phyloP scores from a whole-genome alignment of 2,797 vertebrate genomes.

The Lithobates pipiens region DNA sequence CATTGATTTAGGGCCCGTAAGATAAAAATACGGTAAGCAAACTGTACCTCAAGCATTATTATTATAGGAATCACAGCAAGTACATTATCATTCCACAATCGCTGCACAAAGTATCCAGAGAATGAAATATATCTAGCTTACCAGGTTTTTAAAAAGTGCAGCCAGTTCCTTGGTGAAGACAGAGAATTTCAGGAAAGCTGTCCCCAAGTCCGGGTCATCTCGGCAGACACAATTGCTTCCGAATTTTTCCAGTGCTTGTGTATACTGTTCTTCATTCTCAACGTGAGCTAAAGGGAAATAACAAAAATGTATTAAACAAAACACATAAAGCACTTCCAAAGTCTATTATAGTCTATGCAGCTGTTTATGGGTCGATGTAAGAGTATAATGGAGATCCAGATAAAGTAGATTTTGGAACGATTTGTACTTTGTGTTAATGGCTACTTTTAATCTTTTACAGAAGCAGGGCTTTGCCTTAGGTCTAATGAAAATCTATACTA shows the following conservation, averaged over 20 bases:
- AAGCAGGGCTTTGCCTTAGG: too few species aligned
- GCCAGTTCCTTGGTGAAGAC: conserved; percentile 99
- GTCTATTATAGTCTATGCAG: too few species aligned
- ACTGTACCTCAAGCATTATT: too few species aligned
- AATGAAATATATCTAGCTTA: conserved; percentile 70
- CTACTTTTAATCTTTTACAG: too few species aligned
- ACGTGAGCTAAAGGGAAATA: conserved; percentile 85
- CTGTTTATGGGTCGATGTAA: too few species aligned
- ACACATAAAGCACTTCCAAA: not conserved
- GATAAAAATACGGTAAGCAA: too few species aligned
- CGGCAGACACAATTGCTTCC: conserved; percentile 97
- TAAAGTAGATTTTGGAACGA: too few species aligned
- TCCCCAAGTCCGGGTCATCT: conserved; percentile 96
- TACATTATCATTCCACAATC: not conserved
- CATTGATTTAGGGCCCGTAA: too few species aligned
- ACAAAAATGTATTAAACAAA: not conserved
- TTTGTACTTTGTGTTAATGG: too few species aligned
- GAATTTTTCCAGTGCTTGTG: conserved; percentile 97
- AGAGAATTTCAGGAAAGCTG: conserved; percentile 97
- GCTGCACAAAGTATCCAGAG: too few species aligned
- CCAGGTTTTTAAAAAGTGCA: conserved; percentile 98
- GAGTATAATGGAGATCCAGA: too few species aligned
- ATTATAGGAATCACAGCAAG: not conserved
- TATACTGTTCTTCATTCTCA: conserved; percentile 98
- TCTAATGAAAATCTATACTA: too few species aligned